Conservation (phyloP, 2,113 vertebrate genomes). For the Sander vitreus region DNA sequence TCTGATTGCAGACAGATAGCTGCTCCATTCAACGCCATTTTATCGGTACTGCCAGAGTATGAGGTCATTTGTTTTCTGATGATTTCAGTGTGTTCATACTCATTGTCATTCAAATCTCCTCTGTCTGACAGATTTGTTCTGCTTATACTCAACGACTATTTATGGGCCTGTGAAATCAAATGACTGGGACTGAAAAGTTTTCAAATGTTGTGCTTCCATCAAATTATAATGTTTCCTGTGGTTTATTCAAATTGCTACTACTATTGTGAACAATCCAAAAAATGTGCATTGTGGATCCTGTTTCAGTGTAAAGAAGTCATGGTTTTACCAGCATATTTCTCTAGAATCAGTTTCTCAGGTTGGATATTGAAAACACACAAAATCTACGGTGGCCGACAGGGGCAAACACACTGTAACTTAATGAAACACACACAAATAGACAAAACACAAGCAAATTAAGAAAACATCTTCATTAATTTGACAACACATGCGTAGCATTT, state of each 20-base stretch:
- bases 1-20: constrained; percentile 27
- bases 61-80: constrained; percentile 53
- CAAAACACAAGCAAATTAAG: too few relatives aligned
- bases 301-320: not conserved
- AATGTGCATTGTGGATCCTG: not conserved
- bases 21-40: constrained; percentile 19
- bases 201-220: constrained; percentile 5
- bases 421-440: too few relatives aligned
- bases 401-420: too few relatives aligned
- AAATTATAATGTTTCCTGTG: not conserved
- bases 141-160: constrained; percentile 9
- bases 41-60: constrained; percentile 43
- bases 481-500: too few relatives aligned
- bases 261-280: not conserved
- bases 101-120: constrained; percentile 50
- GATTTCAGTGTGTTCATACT: constrained; percentile 39
- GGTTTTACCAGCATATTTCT: not conserved
- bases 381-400: too few relatives aligned
- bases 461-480: too few relatives aligned
- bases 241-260: not conserved
- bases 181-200: constrained; percentile 12
- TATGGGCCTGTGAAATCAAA: constrained; percentile 13
- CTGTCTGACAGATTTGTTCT: constrained; percentile 39
- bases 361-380: not conserved
- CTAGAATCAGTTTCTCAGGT: not conserved